phyloP scores from a whole-genome alignment of 2,113 vertebrate genomes.

The Odocoileus hemionus region DNA sequence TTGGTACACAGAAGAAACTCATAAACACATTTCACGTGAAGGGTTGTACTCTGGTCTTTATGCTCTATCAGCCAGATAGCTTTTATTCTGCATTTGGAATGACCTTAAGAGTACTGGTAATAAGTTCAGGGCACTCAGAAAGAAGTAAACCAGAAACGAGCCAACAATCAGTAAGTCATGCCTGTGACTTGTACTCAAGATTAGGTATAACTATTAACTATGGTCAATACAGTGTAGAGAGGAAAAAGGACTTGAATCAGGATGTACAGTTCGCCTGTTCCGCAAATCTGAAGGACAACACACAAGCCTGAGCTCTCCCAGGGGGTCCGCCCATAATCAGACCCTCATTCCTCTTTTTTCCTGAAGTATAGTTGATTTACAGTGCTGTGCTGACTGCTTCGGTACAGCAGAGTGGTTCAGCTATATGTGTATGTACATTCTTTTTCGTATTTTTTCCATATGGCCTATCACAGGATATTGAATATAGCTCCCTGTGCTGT shows the following conservation, averaged over 20 bases:
- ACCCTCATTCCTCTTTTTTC: not conserved
- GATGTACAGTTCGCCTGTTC: not conserved
- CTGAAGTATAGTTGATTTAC: not conserved
- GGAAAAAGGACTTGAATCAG: not conserved
- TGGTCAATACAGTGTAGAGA: not conserved
- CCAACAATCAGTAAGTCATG: not conserved
- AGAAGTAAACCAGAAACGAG: not conserved
- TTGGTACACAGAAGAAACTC: not conserved
- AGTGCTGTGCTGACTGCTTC: not conserved
- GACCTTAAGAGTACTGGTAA: not conserved
- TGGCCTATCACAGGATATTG: not conserved
- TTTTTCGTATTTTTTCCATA: not conserved
- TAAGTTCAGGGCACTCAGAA: not conserved
- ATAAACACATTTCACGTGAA: not conserved
- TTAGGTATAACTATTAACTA: not conserved
- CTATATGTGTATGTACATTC: no score
- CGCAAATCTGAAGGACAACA: not conserved
- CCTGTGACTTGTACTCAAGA: not conserved
- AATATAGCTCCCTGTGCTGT: not conserved
- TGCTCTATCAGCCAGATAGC: not conserved
- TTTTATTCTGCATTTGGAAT: not conserved
- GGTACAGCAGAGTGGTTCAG: not conserved
- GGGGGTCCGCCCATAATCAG: accelerated
- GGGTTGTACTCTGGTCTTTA: not conserved
- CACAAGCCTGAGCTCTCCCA: not conserved